phyloP scores from a whole-genome alignment of 2,888 invertebrate species.

The Cosmopolites sordidus region DNA sequence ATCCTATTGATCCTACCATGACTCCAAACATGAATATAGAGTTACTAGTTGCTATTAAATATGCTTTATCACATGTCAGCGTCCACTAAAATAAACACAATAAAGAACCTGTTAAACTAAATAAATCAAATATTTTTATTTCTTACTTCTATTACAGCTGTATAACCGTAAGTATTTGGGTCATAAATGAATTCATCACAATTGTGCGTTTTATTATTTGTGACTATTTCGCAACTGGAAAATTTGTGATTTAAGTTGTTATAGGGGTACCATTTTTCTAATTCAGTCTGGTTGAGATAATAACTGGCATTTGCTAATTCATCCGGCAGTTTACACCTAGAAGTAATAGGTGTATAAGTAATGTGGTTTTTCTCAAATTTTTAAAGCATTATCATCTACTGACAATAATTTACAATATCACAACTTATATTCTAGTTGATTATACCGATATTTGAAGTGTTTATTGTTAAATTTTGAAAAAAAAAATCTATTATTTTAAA shows the following conservation, averaged over 20 bases:
- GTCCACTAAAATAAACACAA: conserved; percentile 53
- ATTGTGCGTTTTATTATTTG: conserved; percentile 45
- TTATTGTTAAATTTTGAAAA: too few species aligned
- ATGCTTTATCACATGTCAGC: conserved; percentile 62
- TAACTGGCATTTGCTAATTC: conserved; percentile 54
- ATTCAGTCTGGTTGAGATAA: conserved; percentile 47
- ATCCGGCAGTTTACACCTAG: conserved; percentile 58
- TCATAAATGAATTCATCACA: conserved; percentile 62
- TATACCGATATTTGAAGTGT: too few species aligned
- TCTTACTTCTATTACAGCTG: conserved; percentile 61
- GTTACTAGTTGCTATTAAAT: conserved; percentile 62
- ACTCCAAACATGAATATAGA: conserved; percentile 69
- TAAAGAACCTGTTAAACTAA: background rate
- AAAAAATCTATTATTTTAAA: too few species aligned
- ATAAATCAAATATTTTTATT: background rate
- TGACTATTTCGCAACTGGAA: conserved; percentile 54
- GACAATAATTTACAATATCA: too few species aligned
- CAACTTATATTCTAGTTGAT: too few species aligned
- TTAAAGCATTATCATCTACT: too few species aligned
- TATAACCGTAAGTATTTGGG: conserved; percentile 55
- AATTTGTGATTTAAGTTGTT: conserved; percentile 48
- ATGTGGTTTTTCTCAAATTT: too few species aligned
- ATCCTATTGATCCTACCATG: conserved; percentile 66
- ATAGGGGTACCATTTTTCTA: conserved; percentile 54
- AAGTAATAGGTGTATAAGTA: too few species aligned